Base-by-base conservation (phyloP, 1,140 invertebrate species). In the Pseudomyrmex flavicornis region DNA sequence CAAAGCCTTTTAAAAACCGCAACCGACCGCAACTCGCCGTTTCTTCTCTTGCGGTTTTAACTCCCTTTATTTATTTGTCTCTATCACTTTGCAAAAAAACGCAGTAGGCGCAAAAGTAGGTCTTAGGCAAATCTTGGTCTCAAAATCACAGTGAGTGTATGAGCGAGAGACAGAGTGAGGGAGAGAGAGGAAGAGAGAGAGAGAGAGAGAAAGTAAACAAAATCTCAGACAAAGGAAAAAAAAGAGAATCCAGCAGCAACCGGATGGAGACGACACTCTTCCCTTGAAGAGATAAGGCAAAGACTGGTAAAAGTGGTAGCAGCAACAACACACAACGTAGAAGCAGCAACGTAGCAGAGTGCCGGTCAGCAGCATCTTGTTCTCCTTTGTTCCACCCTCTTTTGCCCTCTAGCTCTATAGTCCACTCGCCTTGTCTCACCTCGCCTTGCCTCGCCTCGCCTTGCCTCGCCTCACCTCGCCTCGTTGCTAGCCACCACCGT, bases 31-130 rank as follows among this genome's bases (percentile, higher is more conserved):
- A 76, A 77, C 26, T 77, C 65, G 83, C 85, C 84, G 70, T 91
- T 89, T 91, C 76, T 77, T 85, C 88, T 87, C 89, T 90, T 52
- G 87, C 74, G 88, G 85, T 90, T 87, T 58, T 9, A 59, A 22
- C 72, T 77, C 77, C 65, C 82, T 69, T 80, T 88, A 72, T 84
- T 88, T 88, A 58, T 83, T 88, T 88, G 85, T 88, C 68, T 88
- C 77, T 88, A 83, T 88, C 87, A 82, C 86, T 88, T 65, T 84
- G 87, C 87, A 87, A 88, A 68, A 35, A 69, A 88, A 88, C 82
- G 90, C 89, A 69, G 91, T 92, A 92, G 90, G 86, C 84, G 86
- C 87, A 91, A 89, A 82, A 9, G 20, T 75, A 91, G 91, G 91
- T 86, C 82, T 87, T 85, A 88, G 86, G 85, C 62, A 46, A 17